Evolutionary conservation across 2,113 vertebrate species (phyloP).

Genomic region (Benitochromis conjunctus): DNA sequence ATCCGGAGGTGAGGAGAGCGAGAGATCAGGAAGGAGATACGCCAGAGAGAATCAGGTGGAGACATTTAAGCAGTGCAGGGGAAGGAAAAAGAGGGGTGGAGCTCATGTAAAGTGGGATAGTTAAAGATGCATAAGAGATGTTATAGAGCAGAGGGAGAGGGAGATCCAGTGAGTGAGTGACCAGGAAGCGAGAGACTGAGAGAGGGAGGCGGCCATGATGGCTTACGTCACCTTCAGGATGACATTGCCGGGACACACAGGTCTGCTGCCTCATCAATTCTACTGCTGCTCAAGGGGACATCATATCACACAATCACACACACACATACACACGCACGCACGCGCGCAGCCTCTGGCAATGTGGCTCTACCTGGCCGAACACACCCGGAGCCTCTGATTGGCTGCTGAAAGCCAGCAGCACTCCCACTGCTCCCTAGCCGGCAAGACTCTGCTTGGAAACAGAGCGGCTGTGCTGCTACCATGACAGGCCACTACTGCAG

Average conservation of each 20-base stretch:
- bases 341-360: conserved; percentile 18
- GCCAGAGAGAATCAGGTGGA: neutral
- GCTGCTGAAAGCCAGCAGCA: conserved; percentile 46
- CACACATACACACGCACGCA: neutral
- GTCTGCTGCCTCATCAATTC: conserved; percentile 78
- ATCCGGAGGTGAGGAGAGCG: neutral
- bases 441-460: conserved; percentile 73
- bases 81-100: neutral
- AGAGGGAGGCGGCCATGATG: conserved; percentile 38
- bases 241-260: conserved; percentile 73
- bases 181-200: conserved; percentile 7
- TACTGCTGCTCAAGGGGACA: conserved; percentile 59
- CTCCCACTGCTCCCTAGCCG: conserved; percentile 53
- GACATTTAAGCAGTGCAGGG: neutral
- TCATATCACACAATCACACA: conserved; percentile 36
- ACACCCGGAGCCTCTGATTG: conserved; percentile 61
- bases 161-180: conserved; percentile 32
- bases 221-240: conserved; percentile 72
- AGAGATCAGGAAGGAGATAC: neutral
- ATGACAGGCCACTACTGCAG: conserved; percentile 47
- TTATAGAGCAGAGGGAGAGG: conserved; percentile 11
- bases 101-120: conserved; percentile 3
- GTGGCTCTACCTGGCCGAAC: conserved; percentile 68
- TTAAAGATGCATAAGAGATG: neutral
- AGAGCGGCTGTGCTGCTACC: conserved; percentile 49